Evolutionary conservation across 2,797 vertebrate genomes (phyloP).

Genomic region (Halcyon badia): DNA sequence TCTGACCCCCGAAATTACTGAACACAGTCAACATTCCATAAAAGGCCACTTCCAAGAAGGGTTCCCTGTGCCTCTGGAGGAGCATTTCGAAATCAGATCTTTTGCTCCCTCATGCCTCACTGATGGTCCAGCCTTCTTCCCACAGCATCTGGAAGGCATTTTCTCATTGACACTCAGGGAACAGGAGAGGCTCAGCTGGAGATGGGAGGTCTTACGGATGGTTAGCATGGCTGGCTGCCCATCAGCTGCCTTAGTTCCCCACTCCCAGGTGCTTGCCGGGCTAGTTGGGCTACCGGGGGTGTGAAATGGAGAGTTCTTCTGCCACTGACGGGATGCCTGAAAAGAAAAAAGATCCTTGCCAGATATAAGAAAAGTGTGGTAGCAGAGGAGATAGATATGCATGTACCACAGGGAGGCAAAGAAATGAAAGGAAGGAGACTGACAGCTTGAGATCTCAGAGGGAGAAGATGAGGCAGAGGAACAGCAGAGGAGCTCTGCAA

Average conservation of each 20-base stretch:
- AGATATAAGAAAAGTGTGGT: not conserved
- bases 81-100: not conserved
- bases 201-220: not conserved
- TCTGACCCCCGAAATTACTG: not conserved
- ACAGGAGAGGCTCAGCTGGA: not conserved
- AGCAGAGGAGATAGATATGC: not conserved
- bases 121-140: not conserved
- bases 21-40: not conserved
- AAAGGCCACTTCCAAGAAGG: not conserved
- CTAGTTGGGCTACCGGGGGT: not conserved
- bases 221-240: not conserved
- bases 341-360: not conserved
- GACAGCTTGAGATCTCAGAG: not conserved
- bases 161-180: not conserved
- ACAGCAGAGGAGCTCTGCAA: not conserved
- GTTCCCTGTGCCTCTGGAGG: rapidly evolving
- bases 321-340: not conserved
- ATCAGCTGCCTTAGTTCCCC: not conserved
- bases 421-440: not conserved
- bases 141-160: not conserved
- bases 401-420: not conserved
- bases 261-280: rapidly evolving
- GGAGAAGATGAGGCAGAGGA: not conserved
- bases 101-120: not conserved
- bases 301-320: not conserved